Conservation (phyloP, 2,113 vertebrate genomes). For the Bos indicus region DNA sequence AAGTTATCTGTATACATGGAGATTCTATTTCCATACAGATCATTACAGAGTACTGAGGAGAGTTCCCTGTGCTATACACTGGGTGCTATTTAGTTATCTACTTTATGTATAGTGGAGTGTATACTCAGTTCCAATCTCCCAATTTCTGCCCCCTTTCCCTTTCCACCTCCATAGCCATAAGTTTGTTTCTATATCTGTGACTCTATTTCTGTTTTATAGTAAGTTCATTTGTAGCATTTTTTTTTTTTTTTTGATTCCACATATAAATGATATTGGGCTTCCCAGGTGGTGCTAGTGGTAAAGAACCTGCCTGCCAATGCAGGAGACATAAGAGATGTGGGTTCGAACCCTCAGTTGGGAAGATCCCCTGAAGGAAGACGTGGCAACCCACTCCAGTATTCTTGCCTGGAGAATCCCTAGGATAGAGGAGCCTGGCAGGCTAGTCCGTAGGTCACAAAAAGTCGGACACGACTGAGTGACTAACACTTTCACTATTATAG, state of each 20-base stretch:
- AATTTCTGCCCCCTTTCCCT: neutral
- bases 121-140: neutral
- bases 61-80: neutral
- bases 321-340: neutral
- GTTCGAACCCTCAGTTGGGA: neutral
- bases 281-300: neutral
- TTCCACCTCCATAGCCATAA: neutral
- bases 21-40: neutral
- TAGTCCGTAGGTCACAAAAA: neutral
- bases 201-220: neutral
- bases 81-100: neutral
- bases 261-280: neutral
- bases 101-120: neutral
- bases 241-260: neutral
- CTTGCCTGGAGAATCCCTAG: neutral
- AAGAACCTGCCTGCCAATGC: neutral
- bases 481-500: neutral
- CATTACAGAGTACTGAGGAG: neutral
- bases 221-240: neutral
- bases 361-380: neutral
- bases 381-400: neutral
- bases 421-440: neutral
- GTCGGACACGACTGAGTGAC: neutral
- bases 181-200: neutral
- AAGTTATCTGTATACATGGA: neutral